A percentile compares a stretch with the other conserved stretches of the same genome.
These are phyloP conservation scores for Gryllus longicercus DNA, from an alignment of 2,888 invertebrate genomes.

Conservation along the genomic window DNA sequence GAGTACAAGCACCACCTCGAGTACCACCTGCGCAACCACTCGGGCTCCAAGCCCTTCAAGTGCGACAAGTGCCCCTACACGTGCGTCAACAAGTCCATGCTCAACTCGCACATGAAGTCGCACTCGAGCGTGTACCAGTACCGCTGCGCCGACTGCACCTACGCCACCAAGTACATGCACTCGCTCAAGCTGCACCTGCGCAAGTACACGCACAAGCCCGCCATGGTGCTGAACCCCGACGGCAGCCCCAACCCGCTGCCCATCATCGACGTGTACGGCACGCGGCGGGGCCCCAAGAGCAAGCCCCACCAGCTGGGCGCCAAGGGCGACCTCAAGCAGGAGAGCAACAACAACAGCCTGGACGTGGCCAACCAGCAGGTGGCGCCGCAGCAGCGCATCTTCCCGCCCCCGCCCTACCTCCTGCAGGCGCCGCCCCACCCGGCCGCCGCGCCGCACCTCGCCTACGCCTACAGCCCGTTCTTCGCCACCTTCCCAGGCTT, in stretches of 20 bases:
- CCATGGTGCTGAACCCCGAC: constrained; percentile 83
- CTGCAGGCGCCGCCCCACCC: not conserved
- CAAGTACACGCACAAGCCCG: constrained; percentile 87
- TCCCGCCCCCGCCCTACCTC: not conserved
- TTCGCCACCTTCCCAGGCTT: constrained; percentile 22
- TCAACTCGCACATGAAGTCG: constrained; percentile 95
- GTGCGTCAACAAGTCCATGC: constrained; percentile 98
- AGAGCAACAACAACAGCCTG: no score
- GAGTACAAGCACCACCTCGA: constrained; percentile 98
- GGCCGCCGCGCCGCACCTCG: constrained; percentile 6
- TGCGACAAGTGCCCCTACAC: constrained; percentile 84
- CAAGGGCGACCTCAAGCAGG: not conserved
- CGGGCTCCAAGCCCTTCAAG: constrained; percentile 92
- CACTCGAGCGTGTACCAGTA: constrained; percentile 92
- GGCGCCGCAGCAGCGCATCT: not conserved
- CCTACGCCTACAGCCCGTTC: constrained; percentile 40
- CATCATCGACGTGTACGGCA: constrained; percentile 88
- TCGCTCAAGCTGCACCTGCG: constrained; percentile 91
- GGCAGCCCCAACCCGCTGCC: constrained; percentile 84
- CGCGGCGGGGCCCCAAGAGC: constrained; percentile 79
- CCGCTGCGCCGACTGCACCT: constrained; percentile 87
- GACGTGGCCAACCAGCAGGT: not conserved
- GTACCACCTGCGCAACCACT: constrained; percentile 93
- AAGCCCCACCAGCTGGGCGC: constrained; percentile 40
- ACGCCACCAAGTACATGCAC: constrained; percentile 97